Evolutionary conservation across 2,113 vertebrate genomes (phyloP).

Genomic region (Silurus glanis): DNA sequence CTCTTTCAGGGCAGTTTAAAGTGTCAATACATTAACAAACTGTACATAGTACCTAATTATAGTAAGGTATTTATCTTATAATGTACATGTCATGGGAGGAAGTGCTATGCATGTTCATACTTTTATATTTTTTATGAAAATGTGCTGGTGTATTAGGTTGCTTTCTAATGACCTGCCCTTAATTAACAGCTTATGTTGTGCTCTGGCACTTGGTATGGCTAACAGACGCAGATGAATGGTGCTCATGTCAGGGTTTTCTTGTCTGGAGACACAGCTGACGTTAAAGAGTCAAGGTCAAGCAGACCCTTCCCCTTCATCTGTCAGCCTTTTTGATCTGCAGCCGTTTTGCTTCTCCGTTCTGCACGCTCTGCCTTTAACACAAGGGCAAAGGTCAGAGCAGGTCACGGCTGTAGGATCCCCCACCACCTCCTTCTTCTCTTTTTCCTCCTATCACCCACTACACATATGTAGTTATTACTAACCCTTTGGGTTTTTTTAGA

Average conservation of each 20-base stretch:
- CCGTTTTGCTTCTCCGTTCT: conserved; percentile 70
- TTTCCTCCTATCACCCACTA: conserved; percentile 27
- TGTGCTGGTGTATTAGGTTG: conserved; percentile 37
- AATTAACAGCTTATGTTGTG: conserved; percentile 52
- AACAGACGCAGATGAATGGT: conserved; percentile 53
- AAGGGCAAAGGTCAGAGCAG: conserved; percentile 67
- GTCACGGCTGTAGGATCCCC: conserved; percentile 64
- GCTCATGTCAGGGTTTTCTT: conserved; percentile 70
- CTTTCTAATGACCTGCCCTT: conserved; percentile 46
- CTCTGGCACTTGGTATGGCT: conserved; percentile 28
- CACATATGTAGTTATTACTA: conserved; percentile 29
- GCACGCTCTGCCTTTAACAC: conserved; percentile 69
- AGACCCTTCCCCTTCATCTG: conserved; percentile 80
- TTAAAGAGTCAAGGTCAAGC: conserved; percentile 78
- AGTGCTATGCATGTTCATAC: neutral
- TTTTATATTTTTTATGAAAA: conserved; percentile 32
- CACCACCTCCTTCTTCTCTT: conserved; percentile 38
- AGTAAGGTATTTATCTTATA: conserved; percentile 31
- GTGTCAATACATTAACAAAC: conserved; percentile 36
- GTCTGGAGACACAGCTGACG: conserved; percentile 75
- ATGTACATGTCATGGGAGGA: conserved; percentile 1
- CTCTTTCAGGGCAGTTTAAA: conserved; percentile 28
- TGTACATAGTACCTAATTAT: neutral
- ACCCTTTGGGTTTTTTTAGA: conserved; percentile 4
- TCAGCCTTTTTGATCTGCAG: conserved; percentile 81